These are phyloP conservation scores for Acinonyx jubatus DNA, from an alignment of 2,113 vertebrate genomes.

Conservation along the genomic window DNA sequence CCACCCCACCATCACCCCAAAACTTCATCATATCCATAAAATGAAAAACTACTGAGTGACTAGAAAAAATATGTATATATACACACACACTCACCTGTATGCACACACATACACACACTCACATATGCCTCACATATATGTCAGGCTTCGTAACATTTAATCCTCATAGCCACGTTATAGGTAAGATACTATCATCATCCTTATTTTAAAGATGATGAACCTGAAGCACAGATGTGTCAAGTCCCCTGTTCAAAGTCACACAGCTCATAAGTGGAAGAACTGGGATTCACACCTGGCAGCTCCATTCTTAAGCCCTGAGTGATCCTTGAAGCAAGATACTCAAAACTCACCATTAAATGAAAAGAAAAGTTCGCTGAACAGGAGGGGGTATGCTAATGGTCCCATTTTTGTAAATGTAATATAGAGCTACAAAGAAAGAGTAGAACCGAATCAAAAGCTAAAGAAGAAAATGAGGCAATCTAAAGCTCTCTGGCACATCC, in stretches of 20 bases:
- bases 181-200: neutral
- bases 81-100: neutral
- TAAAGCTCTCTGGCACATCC: slow-evolving; percentile 11
- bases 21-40: neutral
- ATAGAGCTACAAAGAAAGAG: neutral
- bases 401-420: neutral
- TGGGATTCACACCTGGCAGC: neutral
- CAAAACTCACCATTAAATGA: neutral
- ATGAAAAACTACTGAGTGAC: neutral
- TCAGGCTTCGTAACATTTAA: neutral
- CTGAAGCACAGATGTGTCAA: neutral
- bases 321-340: neutral
- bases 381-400: neutral
- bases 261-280: neutral
- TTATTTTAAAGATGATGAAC: neutral
- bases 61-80: neutral
- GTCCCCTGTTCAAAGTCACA: neutral
- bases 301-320: neutral
- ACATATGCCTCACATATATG: neutral
- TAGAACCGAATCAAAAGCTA: slow-evolving; percentile 39
- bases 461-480: slow-evolving; percentile 28
- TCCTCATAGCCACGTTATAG: neutral
- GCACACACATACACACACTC: neutral
- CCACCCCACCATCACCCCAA: too few species aligned
- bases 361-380: neutral